phyloP scores from a whole-genome alignment of 2,888 invertebrate genomes.

The Aphelenchoides bicaudatus region DNA sequence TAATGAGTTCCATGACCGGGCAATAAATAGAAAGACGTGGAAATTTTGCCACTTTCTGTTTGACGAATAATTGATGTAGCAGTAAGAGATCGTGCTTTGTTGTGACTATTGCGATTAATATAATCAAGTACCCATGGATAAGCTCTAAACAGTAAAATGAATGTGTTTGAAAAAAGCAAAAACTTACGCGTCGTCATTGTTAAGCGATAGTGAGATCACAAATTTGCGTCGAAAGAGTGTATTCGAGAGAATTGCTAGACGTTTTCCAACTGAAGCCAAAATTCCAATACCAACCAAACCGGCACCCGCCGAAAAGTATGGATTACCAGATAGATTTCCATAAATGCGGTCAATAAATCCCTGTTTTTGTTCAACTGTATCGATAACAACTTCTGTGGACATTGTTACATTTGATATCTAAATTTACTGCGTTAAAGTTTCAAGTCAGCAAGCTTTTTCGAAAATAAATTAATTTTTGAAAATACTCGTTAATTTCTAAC shows the following conservation, averaged over 20 bases:
- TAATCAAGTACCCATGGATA: slow-evolving; percentile 58
- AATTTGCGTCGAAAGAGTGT: slow-evolving; percentile 46
- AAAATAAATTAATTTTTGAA: background rate
- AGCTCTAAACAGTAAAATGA: slow-evolving; percentile 32
- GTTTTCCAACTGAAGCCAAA: slow-evolving; percentile 35
- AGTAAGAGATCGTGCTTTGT: slow-evolving; percentile 43
- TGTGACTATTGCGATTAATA: slow-evolving; percentile 49
- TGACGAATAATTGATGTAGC: slow-evolving; percentile 37
- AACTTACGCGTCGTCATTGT: slow-evolving; percentile 53
- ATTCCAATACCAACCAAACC: slow-evolving; percentile 53
- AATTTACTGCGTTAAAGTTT: slow-evolving; percentile 4
- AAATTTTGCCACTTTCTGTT: slow-evolving; percentile 50
- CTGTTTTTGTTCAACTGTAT: too few relatives aligned
- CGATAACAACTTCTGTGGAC: too few relatives aligned
- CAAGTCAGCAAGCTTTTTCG: background rate
- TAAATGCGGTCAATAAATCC: slow-evolving; percentile 17
- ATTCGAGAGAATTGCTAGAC: slow-evolving; percentile 43
- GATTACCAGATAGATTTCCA: slow-evolving; percentile 39
- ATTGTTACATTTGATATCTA: background rate
- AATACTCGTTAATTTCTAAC: background rate
- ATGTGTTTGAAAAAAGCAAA: slow-evolving; percentile 8
- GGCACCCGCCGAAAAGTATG: slow-evolving; percentile 55
- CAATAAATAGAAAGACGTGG: slow-evolving; percentile 41
- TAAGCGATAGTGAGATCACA: slow-evolving; percentile 48
- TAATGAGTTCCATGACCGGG: slow-evolving; percentile 56